These are phyloP conservation scores for Thyatira batis DNA, from an alignment of 2,888 invertebrate species.

Conservation along the genomic window DNA sequence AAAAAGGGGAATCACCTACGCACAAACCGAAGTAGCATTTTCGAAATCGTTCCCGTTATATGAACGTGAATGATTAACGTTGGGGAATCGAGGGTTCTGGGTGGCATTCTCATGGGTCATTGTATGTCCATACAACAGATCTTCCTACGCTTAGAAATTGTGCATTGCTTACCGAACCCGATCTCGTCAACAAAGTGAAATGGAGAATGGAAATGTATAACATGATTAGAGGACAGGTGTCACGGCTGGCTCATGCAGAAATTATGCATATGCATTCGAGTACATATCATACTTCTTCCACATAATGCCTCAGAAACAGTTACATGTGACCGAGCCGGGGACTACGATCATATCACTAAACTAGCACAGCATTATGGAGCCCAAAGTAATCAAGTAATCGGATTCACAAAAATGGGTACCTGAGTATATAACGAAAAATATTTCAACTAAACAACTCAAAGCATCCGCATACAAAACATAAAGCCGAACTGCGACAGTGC, in stretches of 20 bases:
- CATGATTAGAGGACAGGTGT: conserved; percentile 94
- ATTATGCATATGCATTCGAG: conserved; percentile 89
- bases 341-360: conserved; percentile 91
- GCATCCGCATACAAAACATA: background rate
- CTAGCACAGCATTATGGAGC: conserved; percentile 95
- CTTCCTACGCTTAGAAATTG: conserved; percentile 91
- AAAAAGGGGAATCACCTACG: conserved; percentile 46
- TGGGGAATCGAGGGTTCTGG: conserved; percentile 90
- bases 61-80: conserved; percentile 87
- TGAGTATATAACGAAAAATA: no score
- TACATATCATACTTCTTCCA: conserved; percentile 87
- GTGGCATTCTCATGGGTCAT: conserved; percentile 91
- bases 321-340: conserved; percentile 86
- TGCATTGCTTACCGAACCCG: conserved; percentile 93
- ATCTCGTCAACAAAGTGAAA: conserved; percentile 87
- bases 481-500: background rate
- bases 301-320: conserved; percentile 94
- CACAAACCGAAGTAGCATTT: conserved; percentile 43
- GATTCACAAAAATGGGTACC: no score
- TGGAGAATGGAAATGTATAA: conserved; percentile 94
- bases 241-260: conserved; percentile 94
- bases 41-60: conserved; percentile 90
- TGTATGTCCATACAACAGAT: conserved; percentile 91
- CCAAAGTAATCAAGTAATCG: conserved; percentile 95
- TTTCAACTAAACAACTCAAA: background rate